Percentiles rank a stretch among this genome's conserved stretches.
phyloP scores from a whole-genome alignment of 2,888 invertebrate genomes.

The Hydroisotoma schaefferi region DNA sequence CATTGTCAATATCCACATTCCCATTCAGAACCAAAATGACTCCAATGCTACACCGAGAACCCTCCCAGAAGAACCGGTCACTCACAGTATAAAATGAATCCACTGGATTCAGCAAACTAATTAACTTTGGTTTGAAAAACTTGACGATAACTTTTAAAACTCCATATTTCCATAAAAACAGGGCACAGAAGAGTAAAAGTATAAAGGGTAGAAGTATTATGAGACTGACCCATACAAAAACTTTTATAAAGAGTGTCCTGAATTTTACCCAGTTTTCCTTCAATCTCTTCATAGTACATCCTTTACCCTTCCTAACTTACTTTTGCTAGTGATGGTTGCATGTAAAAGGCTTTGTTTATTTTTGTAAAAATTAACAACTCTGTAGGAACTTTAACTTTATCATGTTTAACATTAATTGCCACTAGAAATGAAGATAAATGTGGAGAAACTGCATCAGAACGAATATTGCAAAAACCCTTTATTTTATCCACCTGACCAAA shows the following conservation, averaged over 20 bases:
- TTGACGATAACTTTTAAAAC: constrained; percentile 31
- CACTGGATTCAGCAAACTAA: constrained; percentile 14
- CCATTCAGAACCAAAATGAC: constrained; percentile 34
- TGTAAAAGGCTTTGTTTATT: too few relatives aligned
- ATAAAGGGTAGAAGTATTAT: constrained; percentile 26
- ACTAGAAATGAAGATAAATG: too few relatives aligned
- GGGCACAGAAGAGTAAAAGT: constrained; percentile 13
- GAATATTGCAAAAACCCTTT: too few relatives aligned
- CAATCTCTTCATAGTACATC: constrained; percentile 20
- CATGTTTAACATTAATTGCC: too few relatives aligned
- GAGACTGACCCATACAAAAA: constrained; percentile 28
- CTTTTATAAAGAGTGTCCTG: constrained; percentile 12
- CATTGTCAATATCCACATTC: constrained; percentile 28
- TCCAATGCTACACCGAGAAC: constrained; percentile 24
- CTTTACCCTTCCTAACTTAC: too few relatives aligned
- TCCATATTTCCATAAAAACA: constrained; percentile 33
- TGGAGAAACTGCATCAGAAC: too few relatives aligned
- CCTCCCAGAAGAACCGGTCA: constrained; percentile 28
- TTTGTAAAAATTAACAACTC: too few relatives aligned
- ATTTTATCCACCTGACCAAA: too few relatives aligned
- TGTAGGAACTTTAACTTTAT: too few relatives aligned
- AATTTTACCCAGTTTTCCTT: constrained; percentile 13
- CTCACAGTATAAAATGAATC: constrained; percentile 30
- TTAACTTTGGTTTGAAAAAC: constrained; percentile 34
- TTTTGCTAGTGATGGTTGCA: too few relatives aligned